Base-by-base conservation (phyloP, 2,113 vertebrate genomes). In the Xenopus borealis region DNA sequence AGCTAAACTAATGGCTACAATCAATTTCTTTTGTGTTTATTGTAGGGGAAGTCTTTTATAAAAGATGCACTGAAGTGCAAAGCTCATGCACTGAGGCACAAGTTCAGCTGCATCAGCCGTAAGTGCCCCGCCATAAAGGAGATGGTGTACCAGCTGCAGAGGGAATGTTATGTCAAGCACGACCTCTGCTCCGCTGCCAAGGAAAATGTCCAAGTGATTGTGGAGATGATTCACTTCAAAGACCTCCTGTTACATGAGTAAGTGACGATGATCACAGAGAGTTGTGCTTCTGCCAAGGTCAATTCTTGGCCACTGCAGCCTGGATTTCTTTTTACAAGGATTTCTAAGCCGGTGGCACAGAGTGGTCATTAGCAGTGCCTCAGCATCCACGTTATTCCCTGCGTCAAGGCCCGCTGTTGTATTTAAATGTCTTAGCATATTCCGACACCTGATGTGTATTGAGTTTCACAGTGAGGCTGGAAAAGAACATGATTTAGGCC, bases 171-270 rank as follows among this genome's bases (percentile, higher is more conserved):
- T 86, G 90, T 96, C 85, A 97, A 93, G 81, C 95, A 99, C 78
- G 93, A 96, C 84, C 92, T 99, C 83, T 99, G 97, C 88, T 91
- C 95, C 0, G 95, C 95, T 1, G 97, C 96, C 8, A 97, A 95
- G 87, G 94, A 96, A 81, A 98, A 99, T 52, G 93, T 94, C 70
- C 93, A 91, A 20, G 96, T 98, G 81, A 96, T 99, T 85, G 96
- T 96, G 87, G 96, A 98, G 88, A 98, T 99, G 96, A 99, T 99
- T 86, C 95, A 95, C 81, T 98, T 99, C 89, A 97, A 95, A 85
- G 95, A 99, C 87, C 87, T 99, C 71, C 95, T 99, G 83, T 94
- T 94, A 75, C 97, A 96, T 68, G 97, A 95, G 97, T 99, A 88
- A 95, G 96, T 90, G 53, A 77, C 46, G 59, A 70, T 77, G 67